These are phyloP conservation scores for Halcyon smyrnensis DNA, from an alignment of 2,797 vertebrate genomes.

Conservation along the genomic window DNA sequence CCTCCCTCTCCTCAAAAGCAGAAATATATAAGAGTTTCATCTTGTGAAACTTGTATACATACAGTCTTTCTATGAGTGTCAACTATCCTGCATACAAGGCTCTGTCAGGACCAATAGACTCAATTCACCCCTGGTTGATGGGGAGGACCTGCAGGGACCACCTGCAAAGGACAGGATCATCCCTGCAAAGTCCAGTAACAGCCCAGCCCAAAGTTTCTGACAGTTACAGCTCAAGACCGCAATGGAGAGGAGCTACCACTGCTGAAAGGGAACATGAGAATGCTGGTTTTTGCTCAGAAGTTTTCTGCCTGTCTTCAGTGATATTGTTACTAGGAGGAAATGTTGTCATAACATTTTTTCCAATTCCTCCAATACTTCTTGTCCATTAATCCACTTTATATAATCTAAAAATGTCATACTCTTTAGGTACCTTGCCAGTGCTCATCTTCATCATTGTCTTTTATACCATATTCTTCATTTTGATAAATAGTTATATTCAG, in stretches of 20 bases:
- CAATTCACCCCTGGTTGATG: not conserved
- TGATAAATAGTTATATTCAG: not conserved
- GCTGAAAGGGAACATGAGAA: not conserved
- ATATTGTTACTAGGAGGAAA: not conserved
- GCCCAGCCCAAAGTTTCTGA: not conserved
- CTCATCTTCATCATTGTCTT: not conserved
- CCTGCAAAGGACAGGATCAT: not conserved
- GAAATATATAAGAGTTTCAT: not conserved
- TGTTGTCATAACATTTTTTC: not conserved
- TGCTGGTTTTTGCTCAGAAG: not conserved
- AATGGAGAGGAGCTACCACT: not conserved
- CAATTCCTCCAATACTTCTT: not conserved
- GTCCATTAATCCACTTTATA: not conserved
- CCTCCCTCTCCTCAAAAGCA: not conserved
- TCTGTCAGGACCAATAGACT: not conserved
- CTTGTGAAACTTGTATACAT: not conserved
- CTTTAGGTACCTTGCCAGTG: not conserved
- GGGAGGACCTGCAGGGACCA: not conserved
- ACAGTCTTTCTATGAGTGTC: not conserved
- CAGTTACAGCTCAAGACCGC: not conserved
- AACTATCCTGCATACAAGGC: not conserved
- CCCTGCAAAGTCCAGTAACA: accelerated
- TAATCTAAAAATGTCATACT: not conserved
- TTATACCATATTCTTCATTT: not conserved
- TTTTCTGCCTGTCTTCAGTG: not conserved